phyloP scores from a whole-genome alignment of 1,140 invertebrate genomes.

The Sycophila sp. region DNA sequence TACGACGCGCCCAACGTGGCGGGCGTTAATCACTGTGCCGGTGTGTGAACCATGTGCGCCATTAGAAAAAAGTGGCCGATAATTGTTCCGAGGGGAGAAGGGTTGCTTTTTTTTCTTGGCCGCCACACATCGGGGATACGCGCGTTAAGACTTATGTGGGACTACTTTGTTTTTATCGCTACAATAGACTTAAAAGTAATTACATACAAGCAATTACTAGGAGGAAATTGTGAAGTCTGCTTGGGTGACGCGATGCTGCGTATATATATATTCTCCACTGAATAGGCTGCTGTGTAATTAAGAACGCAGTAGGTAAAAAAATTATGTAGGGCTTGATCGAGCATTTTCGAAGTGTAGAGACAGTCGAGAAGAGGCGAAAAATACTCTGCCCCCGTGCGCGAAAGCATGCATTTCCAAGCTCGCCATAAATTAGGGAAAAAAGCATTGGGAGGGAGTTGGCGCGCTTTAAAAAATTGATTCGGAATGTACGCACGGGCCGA shows the following conservation, averaged over 20 bases:
- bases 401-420: background rate
- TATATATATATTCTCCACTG: too few species aligned
- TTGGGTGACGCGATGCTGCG: too few species aligned
- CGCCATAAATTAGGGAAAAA: too few species aligned
- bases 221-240: background rate
- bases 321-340: too few species aligned
- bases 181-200: background rate
- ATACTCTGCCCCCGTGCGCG: background rate
- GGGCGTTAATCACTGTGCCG: conserved; percentile 1
- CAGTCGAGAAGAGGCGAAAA: background rate
- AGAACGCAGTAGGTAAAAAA: too few species aligned
- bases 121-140: too few species aligned
- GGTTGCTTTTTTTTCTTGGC: background rate
- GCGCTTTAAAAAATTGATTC: background rate
- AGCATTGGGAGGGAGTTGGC: too few species aligned
- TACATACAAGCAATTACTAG: background rate
- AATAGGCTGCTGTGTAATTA: too few species aligned
- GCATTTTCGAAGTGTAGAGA: too few species aligned
- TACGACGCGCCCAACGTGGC: too few species aligned
- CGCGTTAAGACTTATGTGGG: too few species aligned
- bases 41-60: background rate
- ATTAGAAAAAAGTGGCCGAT: background rate
- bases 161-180: background rate
- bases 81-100: conserved; percentile 11
- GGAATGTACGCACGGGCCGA: background rate